A percentile compares a stretch with the other conserved stretches of the same genome.
phyloP scores from a whole-genome alignment of 2,113 vertebrate genomes.

The Struthidea cinerea region DNA sequence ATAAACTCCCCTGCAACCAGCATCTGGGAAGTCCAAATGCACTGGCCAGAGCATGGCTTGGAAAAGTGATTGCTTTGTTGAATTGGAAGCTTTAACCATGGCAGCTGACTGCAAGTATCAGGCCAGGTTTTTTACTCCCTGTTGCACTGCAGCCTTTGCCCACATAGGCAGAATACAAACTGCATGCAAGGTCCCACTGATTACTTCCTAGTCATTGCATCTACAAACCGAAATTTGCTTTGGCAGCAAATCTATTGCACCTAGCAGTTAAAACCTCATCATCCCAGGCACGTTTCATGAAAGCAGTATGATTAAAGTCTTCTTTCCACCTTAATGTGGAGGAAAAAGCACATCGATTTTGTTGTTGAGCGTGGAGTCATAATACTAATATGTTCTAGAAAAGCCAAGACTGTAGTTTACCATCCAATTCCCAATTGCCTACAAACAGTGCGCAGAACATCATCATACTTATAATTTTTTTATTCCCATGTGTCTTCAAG shows the following conservation, averaged over 20 bases:
- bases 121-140: not conserved
- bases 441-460: not conserved
- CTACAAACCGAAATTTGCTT: not conserved
- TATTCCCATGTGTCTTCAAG: not conserved
- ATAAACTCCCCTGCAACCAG: not conserved
- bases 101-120: not conserved
- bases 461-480: not conserved
- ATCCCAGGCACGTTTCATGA: not conserved
- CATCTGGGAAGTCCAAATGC: not conserved
- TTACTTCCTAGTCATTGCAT: not conserved
- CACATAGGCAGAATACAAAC: not conserved
- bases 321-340: not conserved
- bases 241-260: not conserved
- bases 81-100: not conserved
- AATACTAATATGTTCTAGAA: not conserved
- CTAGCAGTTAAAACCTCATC: not conserved
- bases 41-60: not conserved
- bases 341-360: not conserved
- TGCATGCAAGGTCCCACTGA: not conserved
- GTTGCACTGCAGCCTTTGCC: not conserved
- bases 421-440: not conserved
- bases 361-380: not conserved
- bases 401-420: not conserved
- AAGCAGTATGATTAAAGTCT: not conserved
- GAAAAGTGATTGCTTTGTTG: not conserved